Conservation (phyloP, 2,888 invertebrate species). For the Morinoia aosen region DNA sequence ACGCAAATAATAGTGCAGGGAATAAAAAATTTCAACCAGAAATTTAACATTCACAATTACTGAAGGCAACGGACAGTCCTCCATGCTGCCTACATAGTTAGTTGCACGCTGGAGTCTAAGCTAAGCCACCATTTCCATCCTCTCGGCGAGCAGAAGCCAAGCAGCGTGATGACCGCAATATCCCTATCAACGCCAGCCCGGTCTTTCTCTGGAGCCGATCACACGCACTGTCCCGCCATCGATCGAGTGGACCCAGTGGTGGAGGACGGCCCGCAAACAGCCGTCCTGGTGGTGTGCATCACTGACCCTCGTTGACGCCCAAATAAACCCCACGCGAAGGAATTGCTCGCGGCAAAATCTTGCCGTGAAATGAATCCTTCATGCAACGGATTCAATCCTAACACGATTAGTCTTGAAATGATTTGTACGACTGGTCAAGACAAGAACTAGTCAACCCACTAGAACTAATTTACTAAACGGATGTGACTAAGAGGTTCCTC, state of each 20-base stretch:
- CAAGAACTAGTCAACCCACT: background rate
- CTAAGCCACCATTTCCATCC: background rate
- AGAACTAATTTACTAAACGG: background rate
- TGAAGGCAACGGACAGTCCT: background rate
- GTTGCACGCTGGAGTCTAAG: background rate
- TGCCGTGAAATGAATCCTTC: background rate
- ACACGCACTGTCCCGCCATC: slow-evolving; percentile 30
- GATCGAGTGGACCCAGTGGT: background rate
- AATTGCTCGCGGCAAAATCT: background rate
- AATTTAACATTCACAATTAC: background rate
- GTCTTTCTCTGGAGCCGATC: slow-evolving; percentile 37
- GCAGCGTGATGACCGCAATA: slow-evolving; percentile 33
- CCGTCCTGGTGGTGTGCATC: slow-evolving; percentile 31
- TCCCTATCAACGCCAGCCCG: slow-evolving; percentile 22
- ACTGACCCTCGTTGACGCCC: slow-evolving; percentile 36
- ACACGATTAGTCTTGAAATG: background rate
- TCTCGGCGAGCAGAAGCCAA: background rate
- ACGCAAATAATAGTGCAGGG: background rate
- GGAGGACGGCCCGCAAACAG: slow-evolving; percentile 26
- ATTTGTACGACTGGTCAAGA: background rate
- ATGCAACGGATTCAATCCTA: background rate
- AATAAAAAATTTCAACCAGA: background rate
- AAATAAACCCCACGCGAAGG: background rate
- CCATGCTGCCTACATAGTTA: background rate
- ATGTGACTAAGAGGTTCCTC: background rate